A percentile compares a stretch with the other conserved stretches of the same genome.
These are phyloP conservation scores for Acleris literana DNA, from an alignment of 2,888 invertebrate species.

Conservation along the genomic window DNA sequence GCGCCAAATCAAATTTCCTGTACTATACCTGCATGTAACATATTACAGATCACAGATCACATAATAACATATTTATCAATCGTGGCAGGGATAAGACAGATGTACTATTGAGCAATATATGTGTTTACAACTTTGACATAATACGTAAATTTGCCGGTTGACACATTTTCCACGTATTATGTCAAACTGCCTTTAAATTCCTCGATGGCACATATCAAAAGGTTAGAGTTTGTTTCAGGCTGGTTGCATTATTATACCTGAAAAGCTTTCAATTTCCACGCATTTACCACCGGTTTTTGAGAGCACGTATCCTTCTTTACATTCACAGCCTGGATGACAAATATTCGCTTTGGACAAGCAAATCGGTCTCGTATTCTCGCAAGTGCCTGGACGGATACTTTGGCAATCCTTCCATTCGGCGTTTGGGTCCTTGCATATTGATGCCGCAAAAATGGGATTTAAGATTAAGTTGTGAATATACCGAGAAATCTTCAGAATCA, in stretches of 20 bases:
- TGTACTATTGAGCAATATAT: no score
- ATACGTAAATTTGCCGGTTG: no score
- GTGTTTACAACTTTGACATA: no score
- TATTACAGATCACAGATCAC: no score
- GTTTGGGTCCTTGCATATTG: conserved; percentile 37
- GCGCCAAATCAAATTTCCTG: no score
- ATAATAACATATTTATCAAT: no score
- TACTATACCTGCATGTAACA: no score
- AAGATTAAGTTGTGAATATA: neutral
- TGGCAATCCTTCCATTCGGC: conserved; percentile 33
- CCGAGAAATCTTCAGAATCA: neutral
- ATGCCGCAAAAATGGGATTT: conserved; percentile 10
- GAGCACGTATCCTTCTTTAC: conserved; percentile 35
- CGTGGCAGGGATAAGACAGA: no score
- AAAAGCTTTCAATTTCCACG: conserved; percentile 31
- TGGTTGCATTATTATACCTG: conserved; percentile 16
- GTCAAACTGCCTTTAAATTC: no score
- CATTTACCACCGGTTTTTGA: conserved; percentile 28
- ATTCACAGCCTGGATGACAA: conserved; percentile 31
- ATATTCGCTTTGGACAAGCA: conserved; percentile 2
- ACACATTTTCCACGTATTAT: no score
- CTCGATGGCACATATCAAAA: no score
- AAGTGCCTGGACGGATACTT: conserved; percentile 34
- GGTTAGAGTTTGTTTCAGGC: no score
- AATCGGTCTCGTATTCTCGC: conserved; percentile 31